Evolutionary conservation across 2,113 vertebrate species (phyloP).

Genomic region (Patagioenas fasciata): DNA sequence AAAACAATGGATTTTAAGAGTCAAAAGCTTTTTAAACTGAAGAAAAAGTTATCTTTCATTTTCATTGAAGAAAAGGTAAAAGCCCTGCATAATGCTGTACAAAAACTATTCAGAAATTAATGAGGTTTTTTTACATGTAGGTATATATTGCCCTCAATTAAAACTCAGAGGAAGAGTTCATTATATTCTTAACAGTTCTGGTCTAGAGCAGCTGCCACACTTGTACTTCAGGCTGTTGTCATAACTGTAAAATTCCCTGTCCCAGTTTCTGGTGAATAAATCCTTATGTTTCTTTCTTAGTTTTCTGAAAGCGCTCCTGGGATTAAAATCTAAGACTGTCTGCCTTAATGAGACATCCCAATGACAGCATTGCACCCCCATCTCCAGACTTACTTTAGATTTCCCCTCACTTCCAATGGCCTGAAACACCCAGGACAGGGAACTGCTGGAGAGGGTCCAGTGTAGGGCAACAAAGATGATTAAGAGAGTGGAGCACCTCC

Average conservation of each 20-base stretch:
- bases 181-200: background rate
- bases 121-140: background rate
- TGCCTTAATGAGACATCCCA: background rate
- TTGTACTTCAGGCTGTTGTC: background rate
- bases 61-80: background rate
- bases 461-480: too few relatives aligned
- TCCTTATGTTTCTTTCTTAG: background rate
- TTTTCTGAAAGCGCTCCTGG: background rate
- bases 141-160: background rate
- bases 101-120: background rate
- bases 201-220: background rate
- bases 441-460: too few relatives aligned
- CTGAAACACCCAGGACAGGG: background rate
- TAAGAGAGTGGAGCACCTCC: too few relatives aligned
- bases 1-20: background rate
- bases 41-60: background rate
- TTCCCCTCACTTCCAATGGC: background rate
- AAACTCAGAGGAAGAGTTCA: background rate
- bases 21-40: background rate
- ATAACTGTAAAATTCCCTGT: slow-evolving; percentile 19
- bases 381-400: background rate
- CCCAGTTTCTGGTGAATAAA: slow-evolving; percentile 23
- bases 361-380: background rate
- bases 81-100: background rate
- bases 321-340: background rate